phyloP scores from a whole-genome alignment of 2,797 vertebrate genomes.

The Lophura swinhoii region DNA sequence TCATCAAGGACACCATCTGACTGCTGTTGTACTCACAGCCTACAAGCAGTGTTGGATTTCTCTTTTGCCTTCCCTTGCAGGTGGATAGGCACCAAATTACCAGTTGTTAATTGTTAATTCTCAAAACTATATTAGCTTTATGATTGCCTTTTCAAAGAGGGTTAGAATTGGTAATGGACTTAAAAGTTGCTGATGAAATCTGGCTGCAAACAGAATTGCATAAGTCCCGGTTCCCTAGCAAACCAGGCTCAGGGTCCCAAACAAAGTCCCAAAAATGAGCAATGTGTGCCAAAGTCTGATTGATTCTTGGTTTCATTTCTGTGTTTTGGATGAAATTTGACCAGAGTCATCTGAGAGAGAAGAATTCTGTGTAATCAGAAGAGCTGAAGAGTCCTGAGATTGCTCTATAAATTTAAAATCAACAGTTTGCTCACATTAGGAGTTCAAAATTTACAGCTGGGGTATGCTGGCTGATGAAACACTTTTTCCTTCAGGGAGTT shows the following conservation, averaged over 20 bases:
- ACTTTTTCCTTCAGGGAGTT: conserved; percentile 39
- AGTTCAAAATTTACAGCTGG: neutral
- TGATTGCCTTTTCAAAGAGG: neutral
- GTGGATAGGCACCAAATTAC: neutral
- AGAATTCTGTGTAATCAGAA: neutral
- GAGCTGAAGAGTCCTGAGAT: neutral
- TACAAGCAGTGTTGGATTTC: neutral
- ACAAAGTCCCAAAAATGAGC: neutral
- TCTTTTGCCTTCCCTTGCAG: neutral
- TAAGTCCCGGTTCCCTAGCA: neutral
- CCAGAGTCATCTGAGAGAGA: neutral
- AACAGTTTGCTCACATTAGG: neutral
- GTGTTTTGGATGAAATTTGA: neutral
- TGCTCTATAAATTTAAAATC: neutral
- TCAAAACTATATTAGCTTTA: neutral
- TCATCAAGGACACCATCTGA: fast-evolving
- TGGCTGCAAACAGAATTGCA: neutral
- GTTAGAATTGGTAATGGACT: neutral
- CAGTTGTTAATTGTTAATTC: neutral
- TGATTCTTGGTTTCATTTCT: neutral
- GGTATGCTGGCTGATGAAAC: conserved; percentile 34
- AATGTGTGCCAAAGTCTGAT: too few relatives aligned
- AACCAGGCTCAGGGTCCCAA: neutral
- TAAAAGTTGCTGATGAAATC: neutral
- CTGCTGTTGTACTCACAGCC: neutral